Base-by-base conservation (phyloP, 2,888 invertebrate species). In the Trisateles emortualis region DNA sequence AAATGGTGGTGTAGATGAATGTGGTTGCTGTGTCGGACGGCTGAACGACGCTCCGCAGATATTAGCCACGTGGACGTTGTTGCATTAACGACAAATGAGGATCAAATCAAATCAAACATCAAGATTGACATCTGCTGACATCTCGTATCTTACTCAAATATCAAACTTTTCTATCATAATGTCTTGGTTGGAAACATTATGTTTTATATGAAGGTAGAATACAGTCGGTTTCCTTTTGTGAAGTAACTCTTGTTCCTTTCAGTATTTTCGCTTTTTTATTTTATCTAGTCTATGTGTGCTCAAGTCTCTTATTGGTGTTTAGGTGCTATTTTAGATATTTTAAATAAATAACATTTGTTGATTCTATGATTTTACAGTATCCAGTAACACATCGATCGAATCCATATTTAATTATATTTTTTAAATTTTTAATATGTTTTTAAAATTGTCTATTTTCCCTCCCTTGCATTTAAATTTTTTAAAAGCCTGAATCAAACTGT, bases 21-120 rank as follows among this genome's bases (percentile, higher is more conserved):
- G 58, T 92, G 91, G 16, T 86, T 78, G 36, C 81, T 85, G 42
- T 11, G 85, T 83, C 1, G 87, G 82, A 22, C 70, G 82, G 4
- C 29, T 45, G 52, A 90, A 92, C 8, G 76, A 69, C 0, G 83
- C 81, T 0, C 86, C 87, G 54, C 91, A 91, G 51, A 91, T 81
- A 49, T 87, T 86, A 65, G 91, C 90, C 9, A 82, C 68, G 52
- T 0, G 36, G 64, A 43, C 44, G 56, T 5, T 69, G 49, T n/a
- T 76, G 65, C 8, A 73, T 5, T 19, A 19, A 19, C 5, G 19
- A 19, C 19, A 19, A 19, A 19, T 19, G 56, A 19, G 73, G 77
- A 3, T 81, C 41, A 52, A 3, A 19, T 19, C n/a, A n/a, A n/a
- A n/a, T n/a, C n/a, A n/a, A n/a, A n/a, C n/a, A n/a, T n/a, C n/a